Conservation (phyloP, 2,113 vertebrate species). For the Daubentonia madagascariensis region DNA sequence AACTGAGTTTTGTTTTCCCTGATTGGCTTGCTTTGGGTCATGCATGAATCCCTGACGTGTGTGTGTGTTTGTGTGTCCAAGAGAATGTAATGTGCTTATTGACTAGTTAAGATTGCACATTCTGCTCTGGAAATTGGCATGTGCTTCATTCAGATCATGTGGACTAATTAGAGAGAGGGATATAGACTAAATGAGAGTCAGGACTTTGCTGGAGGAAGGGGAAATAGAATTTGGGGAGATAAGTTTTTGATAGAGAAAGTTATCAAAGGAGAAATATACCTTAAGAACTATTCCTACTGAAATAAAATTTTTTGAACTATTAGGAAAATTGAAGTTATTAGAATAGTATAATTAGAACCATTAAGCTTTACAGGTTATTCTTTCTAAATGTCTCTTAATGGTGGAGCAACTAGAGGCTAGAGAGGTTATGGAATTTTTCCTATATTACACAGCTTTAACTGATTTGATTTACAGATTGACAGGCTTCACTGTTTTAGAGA, state of each 20-base stretch:
- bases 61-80: background rate
- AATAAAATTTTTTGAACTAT: background rate
- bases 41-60: background rate
- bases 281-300: background rate
- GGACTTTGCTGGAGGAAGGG: background rate
- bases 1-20: background rate
- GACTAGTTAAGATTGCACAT: background rate
- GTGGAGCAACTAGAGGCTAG: background rate
- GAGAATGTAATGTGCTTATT: fast-evolving
- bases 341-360: background rate
- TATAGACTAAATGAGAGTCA: background rate
- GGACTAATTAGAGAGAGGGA: background rate
- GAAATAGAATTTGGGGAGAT: background rate
- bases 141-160: background rate
- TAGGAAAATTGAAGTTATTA: background rate
- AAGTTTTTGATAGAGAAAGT: background rate
- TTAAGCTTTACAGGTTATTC: background rate
- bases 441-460: background rate
- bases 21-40: background rate
- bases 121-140: background rate
- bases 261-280: background rate
- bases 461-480: background rate
- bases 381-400: background rate
- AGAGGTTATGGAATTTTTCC: background rate
- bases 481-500: background rate